These are phyloP conservation scores for Gymnocypris eckloni DNA, from an alignment of 2,797 vertebrate species.

Conservation along the genomic window DNA sequence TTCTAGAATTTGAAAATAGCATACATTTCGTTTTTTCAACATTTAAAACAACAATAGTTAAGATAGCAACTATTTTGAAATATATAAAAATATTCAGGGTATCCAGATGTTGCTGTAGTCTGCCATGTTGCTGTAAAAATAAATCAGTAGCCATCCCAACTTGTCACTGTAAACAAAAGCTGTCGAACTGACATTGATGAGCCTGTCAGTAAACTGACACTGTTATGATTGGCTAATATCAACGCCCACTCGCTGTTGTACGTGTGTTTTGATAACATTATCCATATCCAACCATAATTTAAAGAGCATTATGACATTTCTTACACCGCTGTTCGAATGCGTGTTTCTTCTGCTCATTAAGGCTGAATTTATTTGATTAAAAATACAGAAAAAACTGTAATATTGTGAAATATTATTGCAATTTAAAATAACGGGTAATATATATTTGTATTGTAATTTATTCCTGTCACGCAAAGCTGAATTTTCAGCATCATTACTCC, in stretches of 20 bases:
- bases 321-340: not conserved
- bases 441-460: not conserved
- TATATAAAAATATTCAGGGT: not conserved
- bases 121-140: not conserved
- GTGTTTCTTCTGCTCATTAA: not conserved
- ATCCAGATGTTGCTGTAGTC: too few species aligned
- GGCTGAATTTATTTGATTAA: not conserved
- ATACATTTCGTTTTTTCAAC: too few species aligned
- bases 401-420: not conserved
- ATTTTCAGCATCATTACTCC: not conserved
- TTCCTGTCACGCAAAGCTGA: not conserved
- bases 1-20: too few species aligned
- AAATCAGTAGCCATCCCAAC: not conserved
- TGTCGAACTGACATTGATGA: not conserved
- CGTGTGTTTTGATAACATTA: not conserved
- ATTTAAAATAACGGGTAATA: not conserved
- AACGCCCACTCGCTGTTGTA: not conserved
- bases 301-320: not conserved
- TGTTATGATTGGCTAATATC: not conserved
- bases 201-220: too few species aligned
- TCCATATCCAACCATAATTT: not conserved
- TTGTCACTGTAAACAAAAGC: not conserved
- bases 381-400: too few species aligned
- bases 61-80: not conserved
- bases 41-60: too few species aligned